Percentiles rank a stretch among this genome's conserved stretches.
Conservation (phyloP, 1,140 invertebrate species). For the Diuraphis noxia region DNA sequence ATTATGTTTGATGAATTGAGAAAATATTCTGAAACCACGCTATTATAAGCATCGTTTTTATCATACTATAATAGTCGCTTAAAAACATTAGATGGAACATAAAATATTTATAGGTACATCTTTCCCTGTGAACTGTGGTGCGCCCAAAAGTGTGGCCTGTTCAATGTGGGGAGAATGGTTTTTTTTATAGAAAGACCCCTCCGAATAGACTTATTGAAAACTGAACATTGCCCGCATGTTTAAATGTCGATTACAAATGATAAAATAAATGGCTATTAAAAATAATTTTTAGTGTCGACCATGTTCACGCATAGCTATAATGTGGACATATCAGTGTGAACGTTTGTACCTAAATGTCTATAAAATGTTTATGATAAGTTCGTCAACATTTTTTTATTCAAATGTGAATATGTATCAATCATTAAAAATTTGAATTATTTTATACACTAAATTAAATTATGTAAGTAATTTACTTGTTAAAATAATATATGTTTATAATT, state of each 20-base stretch:
- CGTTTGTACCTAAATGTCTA: not conserved
- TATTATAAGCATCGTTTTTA: not conserved
- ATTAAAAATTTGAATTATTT: not conserved
- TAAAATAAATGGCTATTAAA: conserved; percentile 11
- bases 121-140: not conserved
- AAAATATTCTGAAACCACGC: not conserved
- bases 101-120: not conserved
- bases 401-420: not conserved
- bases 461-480: not conserved
- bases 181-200: not conserved
- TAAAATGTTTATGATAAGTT: not conserved
- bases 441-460: not conserved
- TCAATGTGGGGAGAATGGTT: not conserved
- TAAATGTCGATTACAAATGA: conserved; percentile 13
- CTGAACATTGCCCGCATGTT: conserved; percentile 42
- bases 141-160: not conserved
- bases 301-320: not conserved
- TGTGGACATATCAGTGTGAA: not conserved
- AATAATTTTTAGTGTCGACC: not conserved
- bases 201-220: conserved; percentile 18
- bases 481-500: not conserved
- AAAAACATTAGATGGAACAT: not conserved
- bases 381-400: not conserved
- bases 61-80: not conserved
- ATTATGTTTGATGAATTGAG: not conserved